Percentiles rank a stretch among this genome's conserved stretches.
Conservation (phyloP, 2,797 vertebrate species). For the Masticophis lateralis region DNA sequence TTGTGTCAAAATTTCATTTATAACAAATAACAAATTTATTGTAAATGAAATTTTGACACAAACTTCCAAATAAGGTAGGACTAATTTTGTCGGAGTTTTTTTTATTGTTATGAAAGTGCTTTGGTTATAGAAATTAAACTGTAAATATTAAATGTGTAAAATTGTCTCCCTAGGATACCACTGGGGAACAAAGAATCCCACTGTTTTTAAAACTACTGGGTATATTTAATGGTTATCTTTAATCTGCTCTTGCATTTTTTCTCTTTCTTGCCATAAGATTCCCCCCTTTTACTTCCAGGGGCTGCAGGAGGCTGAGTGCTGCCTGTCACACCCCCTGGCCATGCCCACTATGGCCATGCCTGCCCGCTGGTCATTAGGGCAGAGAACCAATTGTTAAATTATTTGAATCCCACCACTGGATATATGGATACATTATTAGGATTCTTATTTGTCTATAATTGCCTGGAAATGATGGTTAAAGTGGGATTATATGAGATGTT, state of each 20-base stretch:
- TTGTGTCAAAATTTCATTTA: background rate
- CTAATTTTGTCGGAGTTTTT: background rate
- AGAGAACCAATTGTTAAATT: no score
- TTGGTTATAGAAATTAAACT: slow-evolving; percentile 10
- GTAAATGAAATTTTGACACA: background rate
- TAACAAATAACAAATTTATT: background rate
- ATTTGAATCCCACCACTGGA: background rate
- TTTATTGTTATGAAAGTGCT: background rate
- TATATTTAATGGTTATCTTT: slow-evolving; percentile 6
- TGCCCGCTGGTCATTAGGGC: no score
- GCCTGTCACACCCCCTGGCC: no score
- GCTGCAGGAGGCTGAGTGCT: no score
- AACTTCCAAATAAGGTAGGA: slow-evolving; percentile 1
- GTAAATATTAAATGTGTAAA: slow-evolving; percentile 18
- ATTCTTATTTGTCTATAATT: background rate
- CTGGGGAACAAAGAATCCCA: slow-evolving; percentile 15
- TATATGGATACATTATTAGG: background rate
- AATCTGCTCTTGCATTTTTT: background rate
- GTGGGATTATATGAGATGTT: background rate
- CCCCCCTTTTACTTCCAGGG: no score
- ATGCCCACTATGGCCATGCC: no score
- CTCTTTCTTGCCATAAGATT: slow-evolving; percentile 6
- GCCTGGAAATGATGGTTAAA: background rate
- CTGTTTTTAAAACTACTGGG: background rate
- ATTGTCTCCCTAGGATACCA: background rate